Percentiles rank a stretch among this genome's conserved stretches.
phyloP scores from a whole-genome alignment of 2,113 vertebrate genomes.

The Xyliphius kryptos region DNA sequence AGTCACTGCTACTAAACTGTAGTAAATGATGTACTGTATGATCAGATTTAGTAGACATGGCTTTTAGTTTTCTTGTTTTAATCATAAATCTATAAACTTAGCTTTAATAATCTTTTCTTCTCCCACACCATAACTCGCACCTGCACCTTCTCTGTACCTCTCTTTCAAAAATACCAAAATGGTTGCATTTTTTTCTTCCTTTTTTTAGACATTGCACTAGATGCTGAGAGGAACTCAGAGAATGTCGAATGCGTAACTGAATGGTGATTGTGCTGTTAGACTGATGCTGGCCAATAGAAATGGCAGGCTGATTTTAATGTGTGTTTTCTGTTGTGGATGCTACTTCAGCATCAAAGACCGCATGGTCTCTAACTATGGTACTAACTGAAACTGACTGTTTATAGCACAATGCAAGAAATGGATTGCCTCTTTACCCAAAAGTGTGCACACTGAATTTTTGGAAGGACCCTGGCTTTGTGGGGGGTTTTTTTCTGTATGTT shows the following conservation, averaged over 20 bases:
- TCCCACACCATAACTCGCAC: background rate
- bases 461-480: too few relatives aligned
- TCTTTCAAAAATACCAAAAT: background rate
- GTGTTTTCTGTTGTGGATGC: conserved; percentile 5
- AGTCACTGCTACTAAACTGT: background rate
- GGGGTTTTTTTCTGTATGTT: background rate
- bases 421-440: conserved; percentile 2
- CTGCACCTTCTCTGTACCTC: background rate
- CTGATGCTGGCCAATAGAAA: conserved; percentile 17
- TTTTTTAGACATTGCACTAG: conserved; percentile 55
- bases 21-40: background rate
- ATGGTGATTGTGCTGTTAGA: conserved; percentile 31
- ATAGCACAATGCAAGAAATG: conserved; percentile 18
- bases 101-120: background rate
- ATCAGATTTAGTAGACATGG: background rate
- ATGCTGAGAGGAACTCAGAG: conserved; percentile 52
- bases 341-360: conserved; percentile 28
- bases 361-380: conserved; percentile 30
- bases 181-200: background rate
- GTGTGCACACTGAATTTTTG: too few relatives aligned
- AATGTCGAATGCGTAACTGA: conserved; percentile 51
- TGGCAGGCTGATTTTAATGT: conserved; percentile 32
- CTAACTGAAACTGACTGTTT: conserved; percentile 26
- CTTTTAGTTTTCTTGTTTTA: background rate
- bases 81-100: background rate